A percentile compares a stretch with the other conserved stretches of the same genome.
Evolutionary conservation across 2,888 invertebrate genomes (phyloP).

Genomic region (Dromius quadrimaculatus): DNA sequence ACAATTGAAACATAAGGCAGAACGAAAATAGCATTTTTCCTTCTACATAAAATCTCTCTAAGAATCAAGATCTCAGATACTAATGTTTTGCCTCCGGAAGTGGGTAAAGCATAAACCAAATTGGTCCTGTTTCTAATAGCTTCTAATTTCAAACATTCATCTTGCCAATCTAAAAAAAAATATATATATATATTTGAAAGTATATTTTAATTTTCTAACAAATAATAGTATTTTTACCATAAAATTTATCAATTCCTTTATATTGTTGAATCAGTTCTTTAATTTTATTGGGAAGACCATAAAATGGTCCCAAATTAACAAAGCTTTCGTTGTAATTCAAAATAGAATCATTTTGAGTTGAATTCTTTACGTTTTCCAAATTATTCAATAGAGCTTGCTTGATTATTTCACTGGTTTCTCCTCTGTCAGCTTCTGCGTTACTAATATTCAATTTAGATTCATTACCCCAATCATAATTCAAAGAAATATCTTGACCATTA

Average conservation of each 20-base stretch:
- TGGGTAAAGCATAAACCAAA: constrained; percentile 92
- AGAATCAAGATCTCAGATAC: constrained; percentile 96
- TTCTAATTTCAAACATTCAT: constrained; percentile 86
- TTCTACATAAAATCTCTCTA: constrained; percentile 82
- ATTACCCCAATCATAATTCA: constrained; percentile 27
- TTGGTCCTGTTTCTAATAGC: constrained; percentile 81
- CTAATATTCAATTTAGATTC: constrained; percentile 8
- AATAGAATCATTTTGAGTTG: too few species aligned
- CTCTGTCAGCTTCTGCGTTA: neutral
- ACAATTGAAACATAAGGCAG: constrained; percentile 97
- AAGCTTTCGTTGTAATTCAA: too few species aligned
- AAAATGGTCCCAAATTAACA: constrained; percentile 72
- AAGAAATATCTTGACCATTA: constrained; percentile 28
- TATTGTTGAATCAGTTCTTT: constrained; percentile 78
- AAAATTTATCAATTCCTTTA: constrained; percentile 84
- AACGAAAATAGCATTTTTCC: constrained; percentile 88
- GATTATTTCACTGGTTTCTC: constrained; percentile 1
- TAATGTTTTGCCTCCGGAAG: constrained; percentile 97
- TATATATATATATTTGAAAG: constrained; percentile 1
- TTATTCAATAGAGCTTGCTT: constrained; percentile 57
- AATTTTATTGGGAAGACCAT: constrained; percentile 81
- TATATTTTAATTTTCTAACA: neutral
- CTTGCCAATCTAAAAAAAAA: constrained; percentile 86
- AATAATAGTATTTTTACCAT: constrained; percentile 71
- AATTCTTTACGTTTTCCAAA: constrained; percentile 57